phyloP scores from a whole-genome alignment of 2,113 vertebrate genomes.

The Eonycteris spelaea region DNA sequence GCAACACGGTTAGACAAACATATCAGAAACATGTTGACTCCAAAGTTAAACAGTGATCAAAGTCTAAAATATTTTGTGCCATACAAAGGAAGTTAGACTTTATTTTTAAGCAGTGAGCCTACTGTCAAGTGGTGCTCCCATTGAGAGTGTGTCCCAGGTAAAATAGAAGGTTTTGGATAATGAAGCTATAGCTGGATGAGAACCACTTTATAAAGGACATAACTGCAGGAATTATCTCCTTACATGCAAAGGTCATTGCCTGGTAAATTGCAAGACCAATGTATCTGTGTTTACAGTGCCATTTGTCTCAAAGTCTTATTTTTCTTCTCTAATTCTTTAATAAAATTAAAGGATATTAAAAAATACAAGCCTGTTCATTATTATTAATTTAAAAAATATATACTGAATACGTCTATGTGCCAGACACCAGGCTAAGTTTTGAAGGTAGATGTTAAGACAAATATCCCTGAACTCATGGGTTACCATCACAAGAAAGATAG shows the following conservation, averaged over 20 bases:
- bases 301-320: background rate
- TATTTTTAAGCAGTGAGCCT: background rate
- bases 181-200: background rate
- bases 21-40: background rate
- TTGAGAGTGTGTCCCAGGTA: background rate
- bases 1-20: background rate
- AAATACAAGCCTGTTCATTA: background rate
- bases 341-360: background rate
- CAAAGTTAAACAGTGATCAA: background rate
- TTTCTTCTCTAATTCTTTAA: background rate
- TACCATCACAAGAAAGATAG: background rate
- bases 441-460: background rate
- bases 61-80: background rate
- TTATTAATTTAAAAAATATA: background rate
- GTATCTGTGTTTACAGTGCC: background rate
- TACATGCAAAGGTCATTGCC: background rate
- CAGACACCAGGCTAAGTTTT: accelerated
- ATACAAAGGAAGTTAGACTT: background rate
- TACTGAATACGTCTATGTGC: background rate
- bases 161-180: background rate
- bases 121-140: background rate
- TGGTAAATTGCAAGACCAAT: background rate
- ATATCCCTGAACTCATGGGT: background rate
- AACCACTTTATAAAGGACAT: background rate
- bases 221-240: background rate